Base-by-base conservation (phyloP, 37 sponge, comb jelly and placozoan species). In the Ianthella basta region DNA sequence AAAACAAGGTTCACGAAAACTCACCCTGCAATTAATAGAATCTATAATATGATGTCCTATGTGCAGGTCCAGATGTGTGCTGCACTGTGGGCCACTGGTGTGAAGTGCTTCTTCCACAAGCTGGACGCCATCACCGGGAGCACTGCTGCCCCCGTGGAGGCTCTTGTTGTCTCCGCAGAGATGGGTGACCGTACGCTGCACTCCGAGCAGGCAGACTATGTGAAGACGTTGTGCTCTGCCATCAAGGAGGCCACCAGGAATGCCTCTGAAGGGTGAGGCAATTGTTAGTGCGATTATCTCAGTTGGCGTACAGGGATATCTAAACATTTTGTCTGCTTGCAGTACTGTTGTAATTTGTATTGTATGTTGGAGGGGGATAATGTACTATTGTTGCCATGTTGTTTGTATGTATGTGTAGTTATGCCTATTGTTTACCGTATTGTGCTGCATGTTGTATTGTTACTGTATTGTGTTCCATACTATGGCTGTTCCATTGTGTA, bases 101-200 rank as follows among this genome's bases (percentile, higher is more conserved):
- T 81, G 23, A 81, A 81, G 65, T 19, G 27, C 40, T 59, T 81
- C 65, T 23, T 59, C 41, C 33, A 24, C 63, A 27, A 60, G 41
- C 37, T 94, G 80, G 94, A 94, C 53, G 86, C 73, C 37, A 53
- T 94, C 20, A 84, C 87, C 20, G 59, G 80, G 18, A 84, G 89
- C 15, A 88, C 86, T 84, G 69, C 87, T 1, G 82, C 83, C 24
- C 84, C 94, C 36, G 89, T 89, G 6, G 94, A 94, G 41, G 57
- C 84, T 21, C 81, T 94, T 53, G 24, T 88, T 6, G 27, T 88
- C 34, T 64, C 94, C 13, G 94, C 91, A 1, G 73, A 70, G 23
- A 83, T 85, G 4, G 88, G 88, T 34, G 91, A 91, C 54, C 72
- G 82, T 6, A 70, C 68, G 14, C 80, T 89, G 15, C 72, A 87